A percentile compares a stretch with the other conserved stretches of the same genome.
phyloP scores from a whole-genome alignment of 2,797 vertebrate species.

The Etheostoma nigrum region DNA sequence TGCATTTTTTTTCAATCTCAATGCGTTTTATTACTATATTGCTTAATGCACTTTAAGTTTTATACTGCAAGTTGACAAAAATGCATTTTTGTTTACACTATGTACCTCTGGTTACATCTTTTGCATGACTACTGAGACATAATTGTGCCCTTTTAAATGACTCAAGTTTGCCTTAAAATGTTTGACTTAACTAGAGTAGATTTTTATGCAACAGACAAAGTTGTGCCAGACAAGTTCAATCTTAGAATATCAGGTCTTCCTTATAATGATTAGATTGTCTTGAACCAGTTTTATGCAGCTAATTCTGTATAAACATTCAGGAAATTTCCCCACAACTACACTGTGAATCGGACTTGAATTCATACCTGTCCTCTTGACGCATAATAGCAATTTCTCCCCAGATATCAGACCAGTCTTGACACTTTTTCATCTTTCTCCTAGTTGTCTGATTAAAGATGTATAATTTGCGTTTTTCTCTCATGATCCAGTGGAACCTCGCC shows the following conservation, averaged over 20 bases:
- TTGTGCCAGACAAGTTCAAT: slow-evolving; percentile 15
- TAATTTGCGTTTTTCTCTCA: slow-evolving; percentile 61
- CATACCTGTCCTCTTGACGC: slow-evolving; percentile 44
- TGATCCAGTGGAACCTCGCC: slow-evolving; percentile 94
- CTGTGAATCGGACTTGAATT: slow-evolving; percentile 43
- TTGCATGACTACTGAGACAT: slow-evolving; percentile 9
- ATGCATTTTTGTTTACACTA: not conserved
- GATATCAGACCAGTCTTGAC: slow-evolving; percentile 48
- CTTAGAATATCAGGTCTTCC: not conserved
- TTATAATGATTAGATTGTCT: slow-evolving; percentile 15
- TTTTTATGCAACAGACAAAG: slow-evolving; percentile 47
- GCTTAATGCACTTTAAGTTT: not conserved
- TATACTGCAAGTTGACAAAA: not conserved
- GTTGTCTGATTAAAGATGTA: slow-evolving; percentile 51
- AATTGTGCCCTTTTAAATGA: slow-evolving; percentile 9
- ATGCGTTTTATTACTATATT: not conserved
- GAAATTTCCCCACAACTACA: not conserved
- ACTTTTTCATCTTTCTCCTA: slow-evolving; percentile 28
- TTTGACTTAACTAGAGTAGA: slow-evolving; percentile 13
- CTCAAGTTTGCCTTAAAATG: slow-evolving; percentile 8
- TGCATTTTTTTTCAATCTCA: slow-evolving; percentile 21
- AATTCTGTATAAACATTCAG: slow-evolving; percentile 28
- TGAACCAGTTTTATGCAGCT: slow-evolving; percentile 47
- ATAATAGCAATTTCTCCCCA: slow-evolving; percentile 51
- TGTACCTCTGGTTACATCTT: not conserved